phyloP scores from a whole-genome alignment of 2,113 vertebrate species.

The Mesocricetus auratus region DNA sequence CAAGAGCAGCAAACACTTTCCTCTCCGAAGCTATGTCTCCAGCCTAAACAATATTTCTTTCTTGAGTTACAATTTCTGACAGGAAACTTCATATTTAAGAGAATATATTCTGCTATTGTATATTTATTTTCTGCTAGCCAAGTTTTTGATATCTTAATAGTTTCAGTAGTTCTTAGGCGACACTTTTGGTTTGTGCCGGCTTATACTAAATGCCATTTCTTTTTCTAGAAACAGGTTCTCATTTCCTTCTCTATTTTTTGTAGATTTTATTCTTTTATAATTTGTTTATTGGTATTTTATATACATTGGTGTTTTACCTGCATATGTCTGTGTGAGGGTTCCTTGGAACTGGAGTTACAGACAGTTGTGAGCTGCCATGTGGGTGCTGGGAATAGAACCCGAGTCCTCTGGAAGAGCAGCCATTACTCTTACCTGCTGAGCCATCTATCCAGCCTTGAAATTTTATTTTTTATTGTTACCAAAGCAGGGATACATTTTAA shows the following conservation, averaged over 20 bases:
- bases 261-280: background rate
- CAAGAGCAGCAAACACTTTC: background rate
- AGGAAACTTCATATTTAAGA: constrained; percentile 44
- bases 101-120: constrained; percentile 50
- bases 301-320: background rate
- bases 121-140: constrained; percentile 39
- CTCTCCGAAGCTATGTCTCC: background rate
- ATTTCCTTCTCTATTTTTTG: background rate
- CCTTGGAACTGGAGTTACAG: background rate
- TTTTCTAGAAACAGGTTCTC: background rate
- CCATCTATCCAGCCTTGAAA: background rate
- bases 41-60: background rate
- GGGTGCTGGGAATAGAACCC: background rate
- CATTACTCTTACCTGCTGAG: background rate
- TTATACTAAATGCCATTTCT: background rate
- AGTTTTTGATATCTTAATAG: constrained; percentile 45
- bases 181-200: constrained; percentile 29
- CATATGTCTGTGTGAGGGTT: background rate
- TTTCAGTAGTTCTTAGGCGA: constrained; percentile 56
- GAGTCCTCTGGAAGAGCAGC: background rate
- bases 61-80: constrained; percentile 37
- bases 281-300: background rate
- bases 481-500: background rate
- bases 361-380: background rate
- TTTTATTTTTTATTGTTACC: constrained; percentile 28